These are phyloP conservation scores for Cheilosia pagana DNA, from an alignment of 2,888 invertebrate species.

Conservation along the genomic window DNA sequence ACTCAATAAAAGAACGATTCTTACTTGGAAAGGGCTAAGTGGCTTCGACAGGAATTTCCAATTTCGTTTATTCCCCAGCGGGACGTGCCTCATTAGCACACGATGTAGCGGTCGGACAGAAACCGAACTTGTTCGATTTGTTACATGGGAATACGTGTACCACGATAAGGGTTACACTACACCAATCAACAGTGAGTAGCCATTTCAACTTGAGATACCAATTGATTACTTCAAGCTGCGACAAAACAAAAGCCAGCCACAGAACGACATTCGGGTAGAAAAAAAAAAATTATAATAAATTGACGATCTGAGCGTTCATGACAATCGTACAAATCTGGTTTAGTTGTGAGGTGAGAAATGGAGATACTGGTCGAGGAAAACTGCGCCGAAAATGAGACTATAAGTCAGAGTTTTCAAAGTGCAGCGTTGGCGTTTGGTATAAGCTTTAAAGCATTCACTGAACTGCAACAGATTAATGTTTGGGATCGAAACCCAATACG, in stretches of 20 bases:
- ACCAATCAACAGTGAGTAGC: slow-evolving; percentile 5
- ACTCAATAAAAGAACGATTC: slow-evolving; percentile 42
- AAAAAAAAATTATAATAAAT: slow-evolving; percentile 45
- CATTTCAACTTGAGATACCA: slow-evolving; percentile 20
- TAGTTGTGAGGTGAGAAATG: slow-evolving; percentile 53
- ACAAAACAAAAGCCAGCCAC: slow-evolving; percentile 6
- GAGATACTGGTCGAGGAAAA: slow-evolving; percentile 38
- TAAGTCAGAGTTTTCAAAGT: slow-evolving; percentile 12
- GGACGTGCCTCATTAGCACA: slow-evolving; percentile 55
- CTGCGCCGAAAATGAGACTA: slow-evolving; percentile 39
- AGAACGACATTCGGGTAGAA: slow-evolving; percentile 4
- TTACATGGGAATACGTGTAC: slow-evolving; percentile 58
- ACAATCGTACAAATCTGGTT: slow-evolving; percentile 69
- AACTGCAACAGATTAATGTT: slow-evolving; percentile 63
- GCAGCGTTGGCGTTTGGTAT: slow-evolving; percentile 49
- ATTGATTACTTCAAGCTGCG: slow-evolving; percentile 45
- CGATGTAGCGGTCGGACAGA: slow-evolving; percentile 23
- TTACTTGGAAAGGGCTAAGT: slow-evolving; percentile 5
- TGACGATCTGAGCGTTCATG: slow-evolving; percentile 31
- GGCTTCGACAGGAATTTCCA: slow-evolving; percentile 32
- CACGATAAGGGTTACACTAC: slow-evolving; percentile 38
- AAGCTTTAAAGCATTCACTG: slow-evolving; percentile 49
- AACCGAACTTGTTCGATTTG: slow-evolving; percentile 6
- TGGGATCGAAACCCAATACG: slow-evolving; percentile 48
- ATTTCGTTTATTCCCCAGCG: slow-evolving; percentile 19